Conservation (phyloP, 2,797 vertebrate species). For the Acipenser ruthenus region DNA sequence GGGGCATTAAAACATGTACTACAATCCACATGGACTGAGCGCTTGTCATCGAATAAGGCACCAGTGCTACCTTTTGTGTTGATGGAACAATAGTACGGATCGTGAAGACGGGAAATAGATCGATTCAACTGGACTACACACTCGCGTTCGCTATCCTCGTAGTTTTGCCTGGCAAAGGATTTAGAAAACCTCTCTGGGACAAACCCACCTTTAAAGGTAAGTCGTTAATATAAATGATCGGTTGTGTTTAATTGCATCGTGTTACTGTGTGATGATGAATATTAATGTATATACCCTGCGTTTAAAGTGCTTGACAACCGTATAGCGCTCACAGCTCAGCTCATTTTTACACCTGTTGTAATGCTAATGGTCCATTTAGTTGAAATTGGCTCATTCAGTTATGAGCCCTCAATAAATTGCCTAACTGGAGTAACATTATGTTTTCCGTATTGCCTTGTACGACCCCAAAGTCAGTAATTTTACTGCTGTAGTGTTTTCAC, state of each 20-base stretch:
- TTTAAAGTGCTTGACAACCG: neutral
- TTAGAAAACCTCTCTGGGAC: conserved; percentile 28
- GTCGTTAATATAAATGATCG: conserved; percentile 10
- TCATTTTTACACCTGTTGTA: conserved; percentile 20
- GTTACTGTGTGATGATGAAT: neutral
- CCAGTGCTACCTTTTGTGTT: conserved; percentile 7
- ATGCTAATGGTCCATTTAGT: neutral
- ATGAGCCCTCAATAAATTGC: no score
- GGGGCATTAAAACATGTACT: conserved; percentile 12
- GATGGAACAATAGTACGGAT: conserved; percentile 18
- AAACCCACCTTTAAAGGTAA: conserved; percentile 39
- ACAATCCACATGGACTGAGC: conserved; percentile 21
- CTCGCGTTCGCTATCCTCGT: conserved; percentile 21
- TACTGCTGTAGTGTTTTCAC: no score
- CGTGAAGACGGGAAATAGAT: conserved; percentile 7
- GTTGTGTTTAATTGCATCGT: neutral
- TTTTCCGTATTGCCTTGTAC: no score
- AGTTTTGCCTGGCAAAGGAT: conserved; percentile 26
- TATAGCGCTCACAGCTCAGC: no score
- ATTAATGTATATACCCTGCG: neutral
- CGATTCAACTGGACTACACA: conserved; percentile 20
- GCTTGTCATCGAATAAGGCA: conserved; percentile 9
- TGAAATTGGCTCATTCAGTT: no score
- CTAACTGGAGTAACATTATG: no score
- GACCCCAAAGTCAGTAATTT: no score